Conservation (phyloP, 2,113 vertebrate species). For the Amphiprion percula region DNA sequence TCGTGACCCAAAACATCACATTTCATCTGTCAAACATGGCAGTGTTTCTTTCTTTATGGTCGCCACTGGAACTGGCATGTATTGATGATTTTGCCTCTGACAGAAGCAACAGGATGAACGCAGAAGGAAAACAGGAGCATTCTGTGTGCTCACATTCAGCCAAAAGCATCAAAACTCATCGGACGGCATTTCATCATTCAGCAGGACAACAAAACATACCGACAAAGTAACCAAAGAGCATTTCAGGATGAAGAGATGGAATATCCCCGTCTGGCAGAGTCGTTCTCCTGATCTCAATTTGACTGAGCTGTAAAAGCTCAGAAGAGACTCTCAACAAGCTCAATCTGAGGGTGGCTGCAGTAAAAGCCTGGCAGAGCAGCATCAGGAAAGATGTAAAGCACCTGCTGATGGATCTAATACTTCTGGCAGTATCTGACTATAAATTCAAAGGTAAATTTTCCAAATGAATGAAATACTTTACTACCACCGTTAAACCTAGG, state of each 20-base stretch:
- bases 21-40: too few relatives aligned
- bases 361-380: background rate
- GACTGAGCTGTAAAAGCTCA: background rate
- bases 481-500: background rate
- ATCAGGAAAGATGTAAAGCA: background rate
- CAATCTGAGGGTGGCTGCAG: background rate
- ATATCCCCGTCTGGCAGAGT: background rate
- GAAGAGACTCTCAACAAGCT: background rate
- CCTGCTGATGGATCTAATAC: background rate
- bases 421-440: background rate
- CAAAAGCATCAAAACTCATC: background rate
- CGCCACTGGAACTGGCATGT: too few relatives aligned
- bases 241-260: background rate
- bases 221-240: background rate
- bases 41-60: too few relatives aligned
- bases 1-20: too few relatives aligned
- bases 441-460: background rate
- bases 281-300: background rate
- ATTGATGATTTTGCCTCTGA: too few relatives aligned
- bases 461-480: background rate
- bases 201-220: background rate
- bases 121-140: background rate
- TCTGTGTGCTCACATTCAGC: background rate
- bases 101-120: too few relatives aligned
- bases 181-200: background rate